Evolutionary conservation across 2,888 invertebrate species (phyloP), one percentile per base, ranked within the genome.

Genomic region (Sphinx pinastri): DNA sequence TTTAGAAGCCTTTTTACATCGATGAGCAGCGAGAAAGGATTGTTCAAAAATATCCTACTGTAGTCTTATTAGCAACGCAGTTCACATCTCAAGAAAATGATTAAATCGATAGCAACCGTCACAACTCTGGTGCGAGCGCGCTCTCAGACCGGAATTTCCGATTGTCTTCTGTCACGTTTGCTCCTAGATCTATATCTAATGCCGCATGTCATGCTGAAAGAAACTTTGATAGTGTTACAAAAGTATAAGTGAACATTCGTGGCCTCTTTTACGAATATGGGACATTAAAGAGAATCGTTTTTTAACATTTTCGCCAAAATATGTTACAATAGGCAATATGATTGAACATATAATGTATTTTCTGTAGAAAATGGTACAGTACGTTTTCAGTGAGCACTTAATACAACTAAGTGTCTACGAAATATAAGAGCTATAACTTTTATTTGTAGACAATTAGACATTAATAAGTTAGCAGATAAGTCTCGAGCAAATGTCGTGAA

Each of bases 121-220:
- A 55, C 55, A 19, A 55, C 45, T 47, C 13, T 19, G 19, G 49
- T 49, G 49, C 47, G 63, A 47, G 49, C 55, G 55, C 49, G 49
- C 19, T 2, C 16, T 16, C 47, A 63, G 16, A 47, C 16, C 49
- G 13, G 49, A 49, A 63, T 47, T 63, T 49, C 63, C 63, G 63
- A 63, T 63, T 63, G 63, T 49, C 47, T 63, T 63, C 47, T 63
- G 63, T 63, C 13, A 63, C 49, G 49, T 49, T 63, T 49, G 13
- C 47, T 16, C 60, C 19, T 13, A 49, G 63, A 63, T 63, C 63
- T 63, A 49, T 63, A 63, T 63, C 63, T 63, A 63, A 63, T 19
- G 63, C 49, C 49, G 49, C 63, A 63, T 63, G 63, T 19, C 19
- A 63, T 49, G 10, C 13, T 11, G 63, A 63, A 63, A 19, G 45